Base-by-base conservation (phyloP, 2,888 invertebrate genomes). In the Hydraecia micacea region DNA sequence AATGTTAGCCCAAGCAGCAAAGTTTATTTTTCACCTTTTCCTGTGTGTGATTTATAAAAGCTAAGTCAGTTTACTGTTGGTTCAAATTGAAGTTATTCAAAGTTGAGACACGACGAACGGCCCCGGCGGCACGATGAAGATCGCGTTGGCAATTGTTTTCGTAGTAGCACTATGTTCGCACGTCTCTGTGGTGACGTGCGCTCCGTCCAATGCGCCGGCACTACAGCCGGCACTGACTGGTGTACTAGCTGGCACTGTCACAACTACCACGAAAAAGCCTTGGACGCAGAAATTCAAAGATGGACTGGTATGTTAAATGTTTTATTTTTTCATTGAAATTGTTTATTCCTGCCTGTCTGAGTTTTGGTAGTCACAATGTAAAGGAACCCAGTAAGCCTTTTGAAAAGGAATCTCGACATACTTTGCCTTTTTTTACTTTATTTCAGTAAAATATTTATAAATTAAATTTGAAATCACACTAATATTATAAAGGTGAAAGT, bases 241-340 rank as follows among this genome's bases (percentile, higher is more conserved):
- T 21, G 49, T 84, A 58, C 52, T 85, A 32, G 73, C 75, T 36
- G 84, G 81, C 21, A 63, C 83, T 21, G 58, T 81, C 11, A 46
- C 89, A 3, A 89, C 91, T 1, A 92, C 92, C 4, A 92, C 93
- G 0, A 79, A 81, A 36, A 93, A 92, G 62, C 90, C 92, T n/a
- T 94, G 93, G 93, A 89, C 91, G 0, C 85, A 88, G 68, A 94
- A 91, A 85, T 66, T 94, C 49, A 93, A 91, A 86, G 90, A 93
- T 83, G 93, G 93, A 76, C 86, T 94, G 91, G 93, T 94, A 81
- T 58, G 93, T 93, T 85, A 13, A 52, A 25, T 42, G 42, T 68
- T n/a, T 39, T 9, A 8, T 46, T 46, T n/a, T 46, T 65, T 52
- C 36, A 36, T 52, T 77, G 7, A 32, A 36, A 15, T 32, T 2